Evolutionary conservation across 2,113 vertebrate species (phyloP).

Genomic region (Columbina picui): DNA sequence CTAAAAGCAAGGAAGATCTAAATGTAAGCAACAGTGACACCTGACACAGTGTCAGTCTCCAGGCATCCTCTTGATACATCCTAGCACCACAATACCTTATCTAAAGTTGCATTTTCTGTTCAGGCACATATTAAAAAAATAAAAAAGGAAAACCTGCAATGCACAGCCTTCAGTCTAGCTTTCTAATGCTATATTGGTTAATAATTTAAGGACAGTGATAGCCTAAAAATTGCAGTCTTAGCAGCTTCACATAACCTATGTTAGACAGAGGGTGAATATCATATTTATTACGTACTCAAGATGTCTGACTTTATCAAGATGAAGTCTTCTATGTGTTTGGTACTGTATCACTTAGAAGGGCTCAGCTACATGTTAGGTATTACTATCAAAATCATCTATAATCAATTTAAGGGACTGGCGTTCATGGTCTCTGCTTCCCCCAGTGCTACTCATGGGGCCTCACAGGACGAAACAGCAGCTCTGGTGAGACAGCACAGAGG

Average conservation of each 20-base stretch:
- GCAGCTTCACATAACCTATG: slow-evolving; percentile 53
- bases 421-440: neutral
- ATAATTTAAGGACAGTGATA: slow-evolving; percentile 68
- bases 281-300: slow-evolving; percentile 60
- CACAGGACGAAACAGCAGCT: neutral
- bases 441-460: neutral
- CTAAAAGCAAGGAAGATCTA: neutral
- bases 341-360: slow-evolving; percentile 16
- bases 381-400: neutral
- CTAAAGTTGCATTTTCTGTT: neutral
- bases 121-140: neutral
- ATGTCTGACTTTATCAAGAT: slow-evolving; percentile 49
- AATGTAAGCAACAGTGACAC: neutral
- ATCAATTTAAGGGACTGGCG: neutral
- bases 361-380: neutral
- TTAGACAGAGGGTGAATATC: slow-evolving; percentile 39
- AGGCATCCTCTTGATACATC: neutral
- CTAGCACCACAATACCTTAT: neutral
- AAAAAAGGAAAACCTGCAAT: neutral
- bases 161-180: slow-evolving; percentile 22
- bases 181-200: slow-evolving; percentile 49
- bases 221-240: slow-evolving; percentile 59
- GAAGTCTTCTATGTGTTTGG: neutral
- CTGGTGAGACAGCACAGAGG: neutral
- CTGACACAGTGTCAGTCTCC: slow-evolving; percentile 4